Evolutionary conservation across 2,888 invertebrate genomes (phyloP).

Genomic region (Bellardia pandia): DNA sequence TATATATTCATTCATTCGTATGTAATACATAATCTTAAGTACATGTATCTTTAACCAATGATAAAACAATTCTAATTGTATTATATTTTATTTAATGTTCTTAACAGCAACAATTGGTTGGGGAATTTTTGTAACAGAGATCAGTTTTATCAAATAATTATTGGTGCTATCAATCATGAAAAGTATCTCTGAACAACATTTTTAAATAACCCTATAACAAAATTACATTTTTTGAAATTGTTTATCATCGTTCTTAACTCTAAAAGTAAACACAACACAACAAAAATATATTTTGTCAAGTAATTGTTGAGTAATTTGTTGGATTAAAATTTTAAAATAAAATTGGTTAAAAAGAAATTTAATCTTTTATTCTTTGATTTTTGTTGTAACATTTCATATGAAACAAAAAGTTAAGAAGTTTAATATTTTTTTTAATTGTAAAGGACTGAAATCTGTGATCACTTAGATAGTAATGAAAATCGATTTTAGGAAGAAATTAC

Average conservation of each 20-base stretch:
- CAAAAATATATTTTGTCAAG: background rate
- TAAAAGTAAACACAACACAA: background rate
- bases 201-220: background rate
- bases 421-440: background rate
- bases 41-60: background rate
- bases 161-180: no score
- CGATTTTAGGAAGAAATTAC: no score
- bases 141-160: background rate
- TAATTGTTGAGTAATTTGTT: constrained; percentile 2
- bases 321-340: background rate
- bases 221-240: background rate
- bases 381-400: background rate
- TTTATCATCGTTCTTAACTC: background rate
- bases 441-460: no score
- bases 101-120: background rate
- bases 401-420: background rate
- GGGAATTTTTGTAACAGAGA: background rate
- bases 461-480: no score
- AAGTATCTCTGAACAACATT: no score
- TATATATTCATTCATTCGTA: background rate
- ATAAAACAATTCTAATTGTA: background rate
- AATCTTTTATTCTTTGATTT: background rate
- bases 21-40: background rate
- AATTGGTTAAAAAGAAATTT: background rate
- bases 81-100: background rate